Percentiles rank a stretch among this genome's conserved stretches.
Conservation (phyloP, 2,797 vertebrate species). For the Hafferia zeledoni region DNA sequence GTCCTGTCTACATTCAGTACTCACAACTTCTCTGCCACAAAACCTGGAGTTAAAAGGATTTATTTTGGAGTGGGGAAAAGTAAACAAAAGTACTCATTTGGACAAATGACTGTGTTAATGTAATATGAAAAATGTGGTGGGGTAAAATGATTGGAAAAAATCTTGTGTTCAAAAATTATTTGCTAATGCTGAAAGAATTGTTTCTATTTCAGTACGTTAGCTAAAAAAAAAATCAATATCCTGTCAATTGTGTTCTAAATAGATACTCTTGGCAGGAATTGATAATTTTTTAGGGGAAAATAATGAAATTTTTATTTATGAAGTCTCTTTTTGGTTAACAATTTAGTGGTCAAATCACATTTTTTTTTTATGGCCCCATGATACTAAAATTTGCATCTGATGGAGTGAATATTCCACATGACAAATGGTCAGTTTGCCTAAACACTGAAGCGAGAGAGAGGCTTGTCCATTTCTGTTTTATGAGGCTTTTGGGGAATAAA, state of each 20-base stretch:
- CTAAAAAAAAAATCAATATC: not conserved
- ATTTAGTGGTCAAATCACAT: not conserved
- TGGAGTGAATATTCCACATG: not conserved
- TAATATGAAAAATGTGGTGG: not conserved
- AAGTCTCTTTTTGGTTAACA: not conserved
- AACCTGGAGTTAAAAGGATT: not conserved
- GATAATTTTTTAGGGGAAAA: not conserved
- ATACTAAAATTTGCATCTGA: not conserved
- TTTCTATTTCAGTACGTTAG: not conserved
- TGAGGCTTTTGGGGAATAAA: not conserved
- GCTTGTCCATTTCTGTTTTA: not conserved
- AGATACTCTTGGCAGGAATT: not conserved
- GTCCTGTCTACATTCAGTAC: not conserved
- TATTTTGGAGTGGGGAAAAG: not conserved
- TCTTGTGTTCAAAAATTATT: not conserved
- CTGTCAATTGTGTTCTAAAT: not conserved
- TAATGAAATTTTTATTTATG: not conserved
- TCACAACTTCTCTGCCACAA: not conserved
- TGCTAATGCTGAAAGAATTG: not conserved
- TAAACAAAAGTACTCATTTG: not conserved
- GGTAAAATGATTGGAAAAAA: not conserved
- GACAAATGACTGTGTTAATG: not conserved
- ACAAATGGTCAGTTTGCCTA: not conserved
- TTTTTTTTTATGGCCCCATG: not conserved
- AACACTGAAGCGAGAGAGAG: not conserved